Conservation (phyloP, 2,797 vertebrate genomes). For the Vespertilio murinus region DNA sequence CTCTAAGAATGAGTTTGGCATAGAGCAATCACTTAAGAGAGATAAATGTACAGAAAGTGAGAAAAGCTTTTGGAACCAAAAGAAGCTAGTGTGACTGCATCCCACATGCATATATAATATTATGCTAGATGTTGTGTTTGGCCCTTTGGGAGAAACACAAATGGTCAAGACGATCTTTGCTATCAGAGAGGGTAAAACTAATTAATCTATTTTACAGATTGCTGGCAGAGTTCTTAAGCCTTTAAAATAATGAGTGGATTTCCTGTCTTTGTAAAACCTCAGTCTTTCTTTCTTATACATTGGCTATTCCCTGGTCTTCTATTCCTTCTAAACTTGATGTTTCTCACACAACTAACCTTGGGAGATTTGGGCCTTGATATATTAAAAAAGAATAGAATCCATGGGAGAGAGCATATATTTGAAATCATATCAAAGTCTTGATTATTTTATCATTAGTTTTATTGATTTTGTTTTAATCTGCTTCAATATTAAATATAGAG, state of each 20-base stretch:
- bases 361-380: not conserved
- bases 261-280: not conserved
- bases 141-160: not conserved
- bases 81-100: not conserved
- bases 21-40: not conserved
- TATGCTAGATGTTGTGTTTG: not conserved
- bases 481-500: not conserved
- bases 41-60: not conserved
- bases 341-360: not conserved
- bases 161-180: not conserved
- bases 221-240: not conserved
- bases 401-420: not conserved
- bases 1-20: not conserved
- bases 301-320: not conserved
- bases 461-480: not conserved
- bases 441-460: not conserved
- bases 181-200: not conserved
- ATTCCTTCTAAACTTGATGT: not conserved
- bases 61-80: not conserved
- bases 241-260: not conserved
- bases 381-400: not conserved
- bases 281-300: not conserved
- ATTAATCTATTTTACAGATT: not conserved
- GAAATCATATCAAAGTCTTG: not conserved
- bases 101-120: not conserved